A percentile compares a stretch with the other conserved stretches of the same genome.
Evolutionary conservation across 1,140 invertebrate genomes (phyloP).

Genomic region (Vanessa tameamea): DNA sequence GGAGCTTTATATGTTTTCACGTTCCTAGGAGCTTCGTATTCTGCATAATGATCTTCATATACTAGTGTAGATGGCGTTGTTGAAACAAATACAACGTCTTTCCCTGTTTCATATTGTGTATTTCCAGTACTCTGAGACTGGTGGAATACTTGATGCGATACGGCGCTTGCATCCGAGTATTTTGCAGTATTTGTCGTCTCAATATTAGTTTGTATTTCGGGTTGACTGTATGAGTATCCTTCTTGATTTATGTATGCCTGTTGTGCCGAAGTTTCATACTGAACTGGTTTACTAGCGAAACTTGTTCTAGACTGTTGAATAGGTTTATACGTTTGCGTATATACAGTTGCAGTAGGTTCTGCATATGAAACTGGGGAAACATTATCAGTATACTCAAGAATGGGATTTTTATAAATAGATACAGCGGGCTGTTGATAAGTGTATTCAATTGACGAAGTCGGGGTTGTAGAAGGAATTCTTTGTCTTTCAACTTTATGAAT

Average conservation of each 20-base stretch:
- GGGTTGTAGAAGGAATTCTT: slow-evolving; percentile 59
- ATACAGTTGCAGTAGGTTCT: slow-evolving; percentile 58
- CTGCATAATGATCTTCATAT: slow-evolving; percentile 69
- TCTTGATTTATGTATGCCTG: slow-evolving; percentile 50
- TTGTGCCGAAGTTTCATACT: slow-evolving; percentile 47
- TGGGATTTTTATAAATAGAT: slow-evolving; percentile 69
- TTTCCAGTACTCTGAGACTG: slow-evolving; percentile 46
- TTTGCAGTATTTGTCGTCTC: slow-evolving; percentile 47
- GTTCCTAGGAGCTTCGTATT: slow-evolving; percentile 52
- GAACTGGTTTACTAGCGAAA: slow-evolving; percentile 49
- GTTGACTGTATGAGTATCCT: slow-evolving; percentile 62
- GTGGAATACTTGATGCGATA: slow-evolving; percentile 72
- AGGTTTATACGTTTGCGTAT: slow-evolving; percentile 62
- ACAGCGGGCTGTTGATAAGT: slow-evolving; percentile 61
- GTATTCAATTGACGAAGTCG: slow-evolving; percentile 51
- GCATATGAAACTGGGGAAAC: slow-evolving; percentile 60
- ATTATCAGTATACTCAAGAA: slow-evolving; percentile 66
- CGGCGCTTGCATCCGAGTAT: slow-evolving; percentile 68
- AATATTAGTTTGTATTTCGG: slow-evolving; percentile 62
- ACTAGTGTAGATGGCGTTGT: slow-evolving; percentile 65
- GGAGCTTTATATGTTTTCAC: slow-evolving; percentile 56
- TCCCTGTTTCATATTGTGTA: slow-evolving; percentile 45
- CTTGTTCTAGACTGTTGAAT: slow-evolving; percentile 51
- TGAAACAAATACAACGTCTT: slow-evolving; percentile 64
- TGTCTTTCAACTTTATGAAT: slow-evolving; percentile 53